phyloP scores from a whole-genome alignment of 2,888 invertebrate species.

The Graphium colonna region DNA sequence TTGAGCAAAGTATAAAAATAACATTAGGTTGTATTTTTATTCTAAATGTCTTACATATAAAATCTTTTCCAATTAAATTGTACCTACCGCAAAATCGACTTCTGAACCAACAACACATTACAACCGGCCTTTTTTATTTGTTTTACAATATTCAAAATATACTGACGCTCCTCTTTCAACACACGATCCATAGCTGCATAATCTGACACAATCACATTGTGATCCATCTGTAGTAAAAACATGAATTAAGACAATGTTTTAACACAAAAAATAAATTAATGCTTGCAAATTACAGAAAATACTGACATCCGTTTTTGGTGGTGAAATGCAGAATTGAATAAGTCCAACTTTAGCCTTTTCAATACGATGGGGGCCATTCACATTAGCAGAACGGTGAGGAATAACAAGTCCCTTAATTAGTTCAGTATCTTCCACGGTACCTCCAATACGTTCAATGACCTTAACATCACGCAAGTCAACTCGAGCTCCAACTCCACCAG shows the following conservation, averaged over 20 bases:
- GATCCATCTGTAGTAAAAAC: constrained; percentile 93
- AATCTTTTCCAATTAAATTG: too few relatives aligned
- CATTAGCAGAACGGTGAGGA: constrained; percentile 92
- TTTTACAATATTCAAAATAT: constrained; percentile 98
- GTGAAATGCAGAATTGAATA: constrained; percentile 99
- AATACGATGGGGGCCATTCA: constrained; percentile 94
- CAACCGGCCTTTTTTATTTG: constrained; percentile 99
- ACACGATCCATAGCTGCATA: constrained; percentile 99
- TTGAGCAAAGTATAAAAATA: too few relatives aligned
- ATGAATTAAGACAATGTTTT: background rate
- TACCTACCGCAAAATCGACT: constrained; percentile 85
- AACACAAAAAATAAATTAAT: background rate
- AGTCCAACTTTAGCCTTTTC: constrained; percentile 99
- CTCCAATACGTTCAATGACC: constrained; percentile 95
- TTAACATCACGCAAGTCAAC: constrained; percentile 97
- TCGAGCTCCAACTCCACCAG: constrained; percentile 80
- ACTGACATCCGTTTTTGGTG: constrained; percentile 98
- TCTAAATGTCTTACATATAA: too few relatives aligned
- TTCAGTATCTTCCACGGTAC: constrained; percentile 98
- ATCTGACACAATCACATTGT: constrained; percentile 97
- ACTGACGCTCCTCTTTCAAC: constrained; percentile 97
- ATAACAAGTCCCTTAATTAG: constrained; percentile 97
- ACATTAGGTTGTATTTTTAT: too few relatives aligned
- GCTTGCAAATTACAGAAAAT: background rate
- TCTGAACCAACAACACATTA: constrained; percentile 95